Base-by-base conservation (phyloP, 30 jellyfish, hydroid and myxozoan species). In the Hydra vulgaris region DNA sequence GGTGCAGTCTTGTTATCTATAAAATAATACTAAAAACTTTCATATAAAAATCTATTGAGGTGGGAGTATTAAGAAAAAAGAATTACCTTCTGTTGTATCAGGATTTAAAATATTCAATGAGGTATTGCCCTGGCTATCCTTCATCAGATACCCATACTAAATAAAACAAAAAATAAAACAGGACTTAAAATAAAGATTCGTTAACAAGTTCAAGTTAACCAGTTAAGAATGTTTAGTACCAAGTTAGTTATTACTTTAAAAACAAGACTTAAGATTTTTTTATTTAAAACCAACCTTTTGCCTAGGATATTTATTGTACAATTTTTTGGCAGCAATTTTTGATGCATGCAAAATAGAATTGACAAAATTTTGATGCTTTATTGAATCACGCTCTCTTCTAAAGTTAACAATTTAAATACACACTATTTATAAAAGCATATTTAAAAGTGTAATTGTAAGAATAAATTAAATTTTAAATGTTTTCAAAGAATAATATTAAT, bases 61-160 rank as follows among this genome's bases (percentile, higher is more conserved):
- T 3, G 61, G 12, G 12, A 40, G 12, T 12, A 3, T 12, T 40
- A 40, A 40, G 61, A 68, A 15, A 15, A 8, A 68, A 68, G 27
- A 23, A 68, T 7, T 66, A 80, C 87, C 87, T 80, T 80, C 84
- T 1, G 82, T 25, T 18, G 88, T 67, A 71, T 92, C 98, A 53
- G 98, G 98, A 68, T 92, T 92, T 79, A 92, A 76, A 26, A 92
- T 81, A 22, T 95, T 88, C 24, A 92, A 55, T 23, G 96, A 76
- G 0, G 95, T 87, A 53, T 84, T 92, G 19, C 98, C 98, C 1
- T 83, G 85, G 17, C 73, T 18, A 70, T 92, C 96, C 73, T 92
- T 92, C 18, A 91, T 82, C 16, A 92, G 78, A 53, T 77, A 92
- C 0, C 98, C 98, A 87, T 87, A 87, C 98, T 92, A 69, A 70